Evolutionary conservation across 1,140 invertebrate species (phyloP).

Genomic region (Diploscapter pachys): DNA sequence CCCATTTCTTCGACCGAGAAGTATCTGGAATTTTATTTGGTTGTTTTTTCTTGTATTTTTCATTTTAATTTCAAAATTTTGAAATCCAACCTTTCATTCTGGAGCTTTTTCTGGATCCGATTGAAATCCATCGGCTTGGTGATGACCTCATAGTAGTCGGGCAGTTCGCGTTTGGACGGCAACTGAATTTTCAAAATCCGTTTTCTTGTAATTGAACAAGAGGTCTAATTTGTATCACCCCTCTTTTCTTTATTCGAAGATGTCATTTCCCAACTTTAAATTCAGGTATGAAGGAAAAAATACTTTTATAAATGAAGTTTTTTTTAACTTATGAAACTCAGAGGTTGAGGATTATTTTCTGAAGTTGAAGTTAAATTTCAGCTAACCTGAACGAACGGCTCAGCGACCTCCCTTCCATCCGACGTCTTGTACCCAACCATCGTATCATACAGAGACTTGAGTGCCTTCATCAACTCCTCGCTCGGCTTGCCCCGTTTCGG

Average conservation of each 20-base stretch:
- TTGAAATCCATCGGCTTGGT: constrained; percentile 91
- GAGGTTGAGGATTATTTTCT: no score
- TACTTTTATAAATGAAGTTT: no score
- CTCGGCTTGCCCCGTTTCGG: not conserved
- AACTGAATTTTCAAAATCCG: constrained; percentile 70
- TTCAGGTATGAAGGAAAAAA: no score
- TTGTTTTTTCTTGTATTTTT: not conserved
- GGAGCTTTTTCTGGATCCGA: constrained; percentile 68
- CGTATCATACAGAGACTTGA: not conserved
- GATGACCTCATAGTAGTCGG: constrained; percentile 95
- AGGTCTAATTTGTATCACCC: no score
- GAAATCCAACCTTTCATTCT: constrained; percentile 15
- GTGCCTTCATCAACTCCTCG: not conserved
- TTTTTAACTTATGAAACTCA: no score
- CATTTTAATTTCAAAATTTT: no score
- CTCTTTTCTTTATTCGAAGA: no score
- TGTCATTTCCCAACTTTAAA: no score
- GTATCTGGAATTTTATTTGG: not conserved
- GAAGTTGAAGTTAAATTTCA: no score
- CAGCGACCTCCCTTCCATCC: constrained; percentile 79
- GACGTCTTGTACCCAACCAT: constrained; percentile 54
- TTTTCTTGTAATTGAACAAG: no score
- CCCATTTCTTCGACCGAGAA: constrained; percentile 2
- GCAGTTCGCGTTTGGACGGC: constrained; percentile 82
- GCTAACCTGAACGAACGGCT: constrained; percentile 69